Evolutionary conservation across 2,113 vertebrate species (phyloP), one percentile per base, ranked within the genome.

Genomic region (Marcusenius ussheri): DNA sequence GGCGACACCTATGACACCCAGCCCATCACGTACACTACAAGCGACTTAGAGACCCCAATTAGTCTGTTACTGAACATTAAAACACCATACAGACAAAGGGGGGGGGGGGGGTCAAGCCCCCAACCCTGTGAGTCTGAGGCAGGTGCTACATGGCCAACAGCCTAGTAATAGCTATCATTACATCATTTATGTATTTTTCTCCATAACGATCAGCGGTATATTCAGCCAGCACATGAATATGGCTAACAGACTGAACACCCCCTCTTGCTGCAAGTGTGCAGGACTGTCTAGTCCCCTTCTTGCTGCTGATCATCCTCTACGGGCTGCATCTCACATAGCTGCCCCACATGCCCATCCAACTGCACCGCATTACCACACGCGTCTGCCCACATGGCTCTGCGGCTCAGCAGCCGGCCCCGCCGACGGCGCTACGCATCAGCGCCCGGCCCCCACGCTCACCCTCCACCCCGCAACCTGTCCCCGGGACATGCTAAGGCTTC

Each of bases 271-370:
- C 35, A 5, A 17, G 70, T 17, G 70, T 39, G 70, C 7, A 19
- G 74, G 35, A 80, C 74, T 80, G 74, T 80, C 35, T 42, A 42
- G 74, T 80, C 17, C 35, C 74, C 74, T 42, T 80, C 35, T 15
- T 17, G 31, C 35, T 42, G 74, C 35, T 80, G 35, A 80, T 66
- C 77, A 85, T 89, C 39, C 77, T 85, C 49, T 47, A 87, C 39
- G n/a, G 66, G 89, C 58, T 74, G 89, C 46, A 27, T 50, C 56
- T 90, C 83, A 58, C 49, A 45, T 50, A 85, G 42, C 83, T 89
- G 83, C 35, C 39, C 89, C 89, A 90, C 83, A 90, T 90, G 46
- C 42, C 89, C 83, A 87, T n/a, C 87, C 31, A 90, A 70, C 89
- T 90, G 83, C 89, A 50, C 45, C 62, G 58, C 35, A 58, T 31